Evolutionary conservation across 2,888 invertebrate species (phyloP), one percentile per base, ranked within the genome.

Genomic region (Ichneumon xanthorius): DNA sequence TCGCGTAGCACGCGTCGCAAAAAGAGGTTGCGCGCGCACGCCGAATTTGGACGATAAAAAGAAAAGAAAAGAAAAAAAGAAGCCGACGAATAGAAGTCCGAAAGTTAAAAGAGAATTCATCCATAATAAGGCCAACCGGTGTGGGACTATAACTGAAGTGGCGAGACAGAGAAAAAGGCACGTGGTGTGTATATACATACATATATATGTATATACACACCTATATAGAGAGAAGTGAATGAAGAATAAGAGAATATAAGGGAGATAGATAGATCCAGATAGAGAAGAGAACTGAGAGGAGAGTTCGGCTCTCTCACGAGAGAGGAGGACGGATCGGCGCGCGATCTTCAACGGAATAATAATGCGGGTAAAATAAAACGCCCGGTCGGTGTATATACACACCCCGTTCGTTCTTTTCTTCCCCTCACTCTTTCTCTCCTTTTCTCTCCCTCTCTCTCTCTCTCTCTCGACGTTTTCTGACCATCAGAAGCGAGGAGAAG

Each of bases 321-420:
- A 33, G 45, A 80, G 33, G 5, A 84, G 84, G 88, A 90, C 91
- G 92, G 92, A 93, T 93, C 93, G 89, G 91, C 90, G 92, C 90
- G 93, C 93, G 89, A 93, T 93, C 93, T 93, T 90, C 92, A 93
- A 93, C 93, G 91, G 93, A 93, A 93, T 93, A 93, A 93, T 93
- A 93, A 93, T 93, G 93, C 92, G 92, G 92, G 91, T 92, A 90
- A 92, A 93, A 93, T 93, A 93, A 93, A 93, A 93, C 92, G 90
- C 84, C 65, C 67, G 67, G 73, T 75, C 88, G 76, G 76, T 30
- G 22, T 50, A 77, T 77, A 67, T 77, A 67, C 37, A 85, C 85
- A 80, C 82, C 85, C 84, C 77, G 82, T 86, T 79, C 82, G 73
- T 75, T 72, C 82, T 80, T 86, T 75, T 53, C 68, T 78, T 58